A percentile compares a stretch with the other conserved stretches of the same genome.
Conservation (phyloP, 2,888 invertebrate genomes). For the Ennomos quercinarius region DNA sequence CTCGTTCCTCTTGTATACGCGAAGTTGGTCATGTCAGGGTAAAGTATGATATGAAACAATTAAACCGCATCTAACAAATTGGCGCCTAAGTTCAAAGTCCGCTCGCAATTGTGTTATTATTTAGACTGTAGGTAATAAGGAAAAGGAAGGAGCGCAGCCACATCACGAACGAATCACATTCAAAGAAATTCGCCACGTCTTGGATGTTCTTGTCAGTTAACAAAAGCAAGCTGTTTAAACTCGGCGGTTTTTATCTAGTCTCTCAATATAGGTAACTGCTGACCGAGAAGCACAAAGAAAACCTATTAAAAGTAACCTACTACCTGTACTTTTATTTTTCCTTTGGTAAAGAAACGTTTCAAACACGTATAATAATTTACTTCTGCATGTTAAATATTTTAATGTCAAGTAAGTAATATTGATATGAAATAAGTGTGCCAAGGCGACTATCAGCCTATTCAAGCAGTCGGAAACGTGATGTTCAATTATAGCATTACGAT, state of each 20-base stretch:
- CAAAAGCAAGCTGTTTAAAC: slow-evolving; percentile 14
- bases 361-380: neutral
- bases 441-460: slow-evolving; percentile 66
- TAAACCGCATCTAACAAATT: slow-evolving; percentile 14
- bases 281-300: too few relatives aligned
- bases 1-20: too few relatives aligned
- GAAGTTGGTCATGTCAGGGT: too few relatives aligned
- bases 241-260: neutral
- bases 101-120: slow-evolving; percentile 3
- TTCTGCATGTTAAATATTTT: slow-evolving; percentile 6
- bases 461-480: slow-evolving; percentile 74
- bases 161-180: slow-evolving; percentile 23
- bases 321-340: neutral
- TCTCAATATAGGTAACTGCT: too few relatives aligned
- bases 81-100: slow-evolving; percentile 18
- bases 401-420: slow-evolving; percentile 56
- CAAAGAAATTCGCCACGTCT: slow-evolving; percentile 24
- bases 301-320: too few relatives aligned
- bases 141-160: slow-evolving; percentile 21
- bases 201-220: slow-evolving; percentile 7
- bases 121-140: slow-evolving; percentile 22
- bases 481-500: slow-evolving; percentile 69
- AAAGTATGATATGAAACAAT: slow-evolving; percentile 1
- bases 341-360: neutral
- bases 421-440: slow-evolving; percentile 75